Conservation (phyloP, 2,888 invertebrate species). For the Hypomecis atomaria region DNA sequence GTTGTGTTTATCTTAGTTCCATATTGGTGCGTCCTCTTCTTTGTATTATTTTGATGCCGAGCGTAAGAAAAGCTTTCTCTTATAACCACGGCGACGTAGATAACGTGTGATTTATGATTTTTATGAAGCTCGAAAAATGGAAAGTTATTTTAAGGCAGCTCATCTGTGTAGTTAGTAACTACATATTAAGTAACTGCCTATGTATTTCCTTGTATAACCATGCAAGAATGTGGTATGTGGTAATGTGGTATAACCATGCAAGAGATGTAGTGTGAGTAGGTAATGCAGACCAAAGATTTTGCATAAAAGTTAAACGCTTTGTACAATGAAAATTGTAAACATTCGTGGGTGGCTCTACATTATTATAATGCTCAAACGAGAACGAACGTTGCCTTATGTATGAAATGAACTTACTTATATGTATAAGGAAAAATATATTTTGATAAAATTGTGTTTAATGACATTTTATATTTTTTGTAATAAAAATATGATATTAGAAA, state of each 20-base stretch:
- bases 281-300: constrained; percentile 2
- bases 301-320: background rate
- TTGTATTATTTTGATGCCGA: constrained; percentile 55
- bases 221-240: too few species aligned
- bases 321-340: background rate
- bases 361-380: constrained; percentile 2
- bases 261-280: background rate
- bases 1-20: constrained; percentile 62
- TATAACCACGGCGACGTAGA: constrained; percentile 54
- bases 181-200: background rate
- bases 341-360: too few species aligned
- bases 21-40: constrained; percentile 53
- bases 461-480: too few species aligned
- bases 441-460: too few species aligned
- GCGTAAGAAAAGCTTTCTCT: constrained; percentile 60
- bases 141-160: constrained; percentile 1
- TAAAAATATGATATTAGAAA: too few species aligned
- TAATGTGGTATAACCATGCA: background rate
- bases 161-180: background rate
- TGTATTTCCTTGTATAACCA: too few species aligned
- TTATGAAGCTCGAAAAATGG: constrained; percentile 9
- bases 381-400: background rate
- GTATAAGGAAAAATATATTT: too few species aligned
- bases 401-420: too few species aligned
- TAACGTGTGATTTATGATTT: constrained; percentile 46